Base-by-base conservation (phyloP, 2,113 vertebrate species). In the Burhinus oedicnemus region DNA sequence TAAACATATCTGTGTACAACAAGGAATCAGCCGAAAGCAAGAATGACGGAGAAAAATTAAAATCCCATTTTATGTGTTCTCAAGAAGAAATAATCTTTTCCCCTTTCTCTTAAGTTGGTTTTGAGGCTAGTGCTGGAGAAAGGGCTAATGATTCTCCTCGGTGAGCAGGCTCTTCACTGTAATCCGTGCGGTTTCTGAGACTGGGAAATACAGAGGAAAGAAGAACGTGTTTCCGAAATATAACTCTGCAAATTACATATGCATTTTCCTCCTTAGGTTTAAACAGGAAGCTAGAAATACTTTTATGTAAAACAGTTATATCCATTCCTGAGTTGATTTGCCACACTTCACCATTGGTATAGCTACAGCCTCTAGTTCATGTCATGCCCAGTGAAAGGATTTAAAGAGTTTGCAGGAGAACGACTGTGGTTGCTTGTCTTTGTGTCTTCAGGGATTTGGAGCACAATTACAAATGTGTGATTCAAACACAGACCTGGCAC, bases 21-120 rank as follows among this genome's bases (percentile, higher is more conserved):
- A 94, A 47, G 61, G 51, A 93, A 81, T 90, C 94, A 93, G 51
- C 83, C 84, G 91, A 87, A 89, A 94, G 44, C 61, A 77, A 93
- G 92, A 91, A 93, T 72, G 38, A 76, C 79, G 87, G 65, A 68
- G 71, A 81, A 96, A 96, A 77, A 49, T 40, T 62, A 42, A 95
- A 92, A 81, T n/a, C 44, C 36, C 49, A 16, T 83, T 95, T 90
- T 23, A 80, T 64, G 38, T 94, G 52, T 90, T 95, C 70, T 94
- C 82, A 88, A 93, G 77, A 78, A 80, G 32, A 80, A 91, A 93
- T 47, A 93, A 68, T 95, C 47, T 88, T 94, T 72, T 65, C 12
- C 55, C 57, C 47, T 78, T 34, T 85, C 51, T 79, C 40, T 80
- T 40, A 75, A 81, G 58, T 5, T 11, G 3, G 11, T 90, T 92